Base-by-base conservation (phyloP, 2,888 invertebrate species). In the Meiosimyza platycephala region DNA sequence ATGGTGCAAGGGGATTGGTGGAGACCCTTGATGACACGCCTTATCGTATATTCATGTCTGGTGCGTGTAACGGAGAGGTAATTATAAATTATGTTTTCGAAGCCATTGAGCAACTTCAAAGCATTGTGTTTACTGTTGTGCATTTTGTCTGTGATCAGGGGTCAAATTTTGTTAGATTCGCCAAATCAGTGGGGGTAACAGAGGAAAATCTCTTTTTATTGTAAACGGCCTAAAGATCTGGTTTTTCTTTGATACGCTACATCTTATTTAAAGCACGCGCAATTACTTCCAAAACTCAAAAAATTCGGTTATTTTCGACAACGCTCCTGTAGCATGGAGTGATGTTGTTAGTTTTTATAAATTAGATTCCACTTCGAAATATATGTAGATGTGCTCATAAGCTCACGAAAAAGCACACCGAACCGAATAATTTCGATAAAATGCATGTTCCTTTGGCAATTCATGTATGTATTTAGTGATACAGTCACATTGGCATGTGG, bases 281-380 rank as follows among this genome's bases (percentile, higher is more conserved):
- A 65, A 65, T 15, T 65, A 11, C 9, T 15, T 50, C 1, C 22
- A 52, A n/a, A 52, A 52, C 28, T 13, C 65, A 0, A 52, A 65
- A 65, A 51, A 65, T 50, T 6, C 33, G 13, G n/a, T 65, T 22
- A 11, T 11, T 6, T 51, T 65, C 52, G 11, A 65, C 2, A 52
- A 52, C 22, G 28, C 18, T 12, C 3, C 12, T 2, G 65, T 65
- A 3, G 28, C 28, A 15, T 65, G 52, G 65, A 18, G 5, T 18
- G 52, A 65, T 52, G 28, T 65, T 33, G 28, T 65, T 28, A n/a
- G 51, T 52, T 51, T 65, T 65, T 65, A 52, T 51, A 52, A 65
- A 22, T 15, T 28, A 28, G 33, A 65, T 12, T 51, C 51, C 9
- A 13, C 22, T 28, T 28, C 52, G 9, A 1, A 51, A 51, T 28